Conservation (phyloP, 1,140 invertebrate genomes). For the Brachionus rotundiformis region DNA sequence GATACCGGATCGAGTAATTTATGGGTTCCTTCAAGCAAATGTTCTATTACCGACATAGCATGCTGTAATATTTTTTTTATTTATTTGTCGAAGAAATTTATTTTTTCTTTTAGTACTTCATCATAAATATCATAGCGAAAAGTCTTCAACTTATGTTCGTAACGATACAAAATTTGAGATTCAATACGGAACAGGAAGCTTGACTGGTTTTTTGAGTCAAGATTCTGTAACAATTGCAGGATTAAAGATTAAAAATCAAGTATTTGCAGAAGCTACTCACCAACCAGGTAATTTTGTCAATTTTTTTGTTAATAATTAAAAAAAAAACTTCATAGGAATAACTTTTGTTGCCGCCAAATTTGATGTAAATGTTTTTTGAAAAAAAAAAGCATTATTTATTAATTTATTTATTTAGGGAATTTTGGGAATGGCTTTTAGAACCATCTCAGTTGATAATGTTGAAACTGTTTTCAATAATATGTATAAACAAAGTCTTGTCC, state of each 20-base stretch:
- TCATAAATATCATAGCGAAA: slow-evolving; percentile 87
- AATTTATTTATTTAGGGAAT: slow-evolving; percentile 54
- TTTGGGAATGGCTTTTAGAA: slow-evolving; percentile 68
- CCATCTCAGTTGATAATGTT: slow-evolving; percentile 82
- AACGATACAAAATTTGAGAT: slow-evolving; percentile 91
- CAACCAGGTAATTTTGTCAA: slow-evolving; percentile 71
- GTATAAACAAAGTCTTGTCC: slow-evolving; percentile 79
- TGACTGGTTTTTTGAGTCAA: slow-evolving; percentile 89
- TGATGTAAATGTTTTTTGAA: slow-evolving; percentile 71
- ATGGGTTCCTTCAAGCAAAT: slow-evolving; percentile 91
- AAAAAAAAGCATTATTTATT: slow-evolving; percentile 62
- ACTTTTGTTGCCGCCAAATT: slow-evolving; percentile 92
- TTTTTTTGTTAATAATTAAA: not conserved
- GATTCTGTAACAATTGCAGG: slow-evolving; percentile 80
- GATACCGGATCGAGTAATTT: slow-evolving; percentile 95
- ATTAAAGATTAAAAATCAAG: slow-evolving; percentile 75
- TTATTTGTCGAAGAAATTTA: slow-evolving; percentile 54
- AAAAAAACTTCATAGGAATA: slow-evolving; percentile 55
- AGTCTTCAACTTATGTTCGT: slow-evolving; percentile 76
- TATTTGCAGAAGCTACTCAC: slow-evolving; percentile 93
- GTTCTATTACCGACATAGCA: slow-evolving; percentile 86
- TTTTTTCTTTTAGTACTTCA: slow-evolving; percentile 69
- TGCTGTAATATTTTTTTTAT: slow-evolving; percentile 74
- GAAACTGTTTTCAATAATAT: slow-evolving; percentile 90
- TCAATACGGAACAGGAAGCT: slow-evolving; percentile 89